Evolutionary conservation across 2,113 vertebrate species (phyloP).

Genomic region (Uropsilus gracilis): DNA sequence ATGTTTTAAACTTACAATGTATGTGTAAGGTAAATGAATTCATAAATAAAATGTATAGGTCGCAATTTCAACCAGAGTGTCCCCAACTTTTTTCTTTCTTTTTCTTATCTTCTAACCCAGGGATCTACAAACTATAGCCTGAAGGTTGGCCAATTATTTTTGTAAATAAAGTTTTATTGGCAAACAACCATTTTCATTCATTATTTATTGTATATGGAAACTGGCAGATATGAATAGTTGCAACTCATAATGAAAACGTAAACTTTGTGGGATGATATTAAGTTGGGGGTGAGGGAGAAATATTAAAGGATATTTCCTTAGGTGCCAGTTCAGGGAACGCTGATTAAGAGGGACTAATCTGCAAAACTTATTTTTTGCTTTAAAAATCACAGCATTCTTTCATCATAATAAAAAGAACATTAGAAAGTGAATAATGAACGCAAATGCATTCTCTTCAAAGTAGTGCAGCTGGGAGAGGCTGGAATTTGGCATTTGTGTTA

Average conservation of each 20-base stretch:
- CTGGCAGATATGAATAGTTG: neutral
- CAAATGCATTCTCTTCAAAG: neutral
- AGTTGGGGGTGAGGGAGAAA: neutral
- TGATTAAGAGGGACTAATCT: neutral
- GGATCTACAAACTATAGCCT: neutral
- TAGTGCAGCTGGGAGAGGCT: neutral
- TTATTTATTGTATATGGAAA: neutral
- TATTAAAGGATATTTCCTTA: neutral
- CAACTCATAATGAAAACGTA: neutral
- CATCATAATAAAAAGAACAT: slow-evolving; percentile 6
- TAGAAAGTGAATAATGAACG: slow-evolving; percentile 20
- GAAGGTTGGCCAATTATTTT: neutral
- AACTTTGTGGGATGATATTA: neutral
- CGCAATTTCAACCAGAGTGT: neutral
- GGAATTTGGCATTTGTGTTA: neutral
- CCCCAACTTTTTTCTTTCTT: neutral
- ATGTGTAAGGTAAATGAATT: neutral
- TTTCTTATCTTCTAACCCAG: neutral
- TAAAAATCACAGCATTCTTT: slow-evolving; percentile 5
- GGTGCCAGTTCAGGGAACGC: neutral
- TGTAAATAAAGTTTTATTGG: neutral
- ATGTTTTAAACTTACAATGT: neutral
- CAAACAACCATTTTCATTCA: neutral
- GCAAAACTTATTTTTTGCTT: neutral
- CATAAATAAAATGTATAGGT: neutral